Percentiles rank a stretch among this genome's conserved stretches.
Conservation (phyloP, 2,888 invertebrate genomes). For the Carterocephalus palaemon region DNA sequence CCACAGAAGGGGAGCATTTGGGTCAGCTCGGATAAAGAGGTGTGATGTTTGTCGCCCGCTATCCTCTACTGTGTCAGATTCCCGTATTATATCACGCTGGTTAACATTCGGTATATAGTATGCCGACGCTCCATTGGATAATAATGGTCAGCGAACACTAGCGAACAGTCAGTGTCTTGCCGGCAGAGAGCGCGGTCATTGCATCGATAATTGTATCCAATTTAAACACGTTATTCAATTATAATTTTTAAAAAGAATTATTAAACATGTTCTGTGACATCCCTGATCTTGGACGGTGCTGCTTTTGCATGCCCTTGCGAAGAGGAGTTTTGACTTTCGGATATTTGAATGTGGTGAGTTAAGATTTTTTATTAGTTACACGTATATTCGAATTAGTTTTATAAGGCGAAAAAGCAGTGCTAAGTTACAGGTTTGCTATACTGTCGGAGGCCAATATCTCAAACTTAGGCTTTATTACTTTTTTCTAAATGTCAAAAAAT, state of each 20-base stretch:
- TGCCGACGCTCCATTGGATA: conserved; percentile 1
- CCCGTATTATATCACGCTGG: neutral
- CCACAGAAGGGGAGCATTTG: conserved; percentile 16
- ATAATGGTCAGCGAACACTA: neutral
- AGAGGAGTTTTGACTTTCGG: conserved; percentile 55
- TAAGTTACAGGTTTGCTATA: too few relatives aligned
- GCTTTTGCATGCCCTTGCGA: conserved; percentile 62
- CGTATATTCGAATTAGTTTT: too few relatives aligned
- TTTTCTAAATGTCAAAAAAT: too few relatives aligned
- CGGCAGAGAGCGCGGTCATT: neutral
- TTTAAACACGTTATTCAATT: neutral
- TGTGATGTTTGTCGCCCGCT: conserved; percentile 11
- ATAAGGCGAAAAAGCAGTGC: too few relatives aligned
- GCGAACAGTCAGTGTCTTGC: conserved; percentile 2
- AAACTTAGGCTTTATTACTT: too few relatives aligned
- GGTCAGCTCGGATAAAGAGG: conserved; percentile 13
- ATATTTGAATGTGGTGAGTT: conserved; percentile 60
- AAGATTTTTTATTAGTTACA: neutral
- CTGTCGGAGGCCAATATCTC: too few relatives aligned
- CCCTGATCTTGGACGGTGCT: conserved; percentile 50
- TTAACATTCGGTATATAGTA: neutral
- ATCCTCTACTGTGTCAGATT: conserved; percentile 6
- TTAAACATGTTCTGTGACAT: conserved; percentile 60
- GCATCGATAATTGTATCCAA: too few relatives aligned
- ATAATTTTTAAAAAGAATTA: conserved; percentile 18